Base-by-base conservation (phyloP, 2,888 invertebrate genomes). In the Philereme transversata region DNA sequence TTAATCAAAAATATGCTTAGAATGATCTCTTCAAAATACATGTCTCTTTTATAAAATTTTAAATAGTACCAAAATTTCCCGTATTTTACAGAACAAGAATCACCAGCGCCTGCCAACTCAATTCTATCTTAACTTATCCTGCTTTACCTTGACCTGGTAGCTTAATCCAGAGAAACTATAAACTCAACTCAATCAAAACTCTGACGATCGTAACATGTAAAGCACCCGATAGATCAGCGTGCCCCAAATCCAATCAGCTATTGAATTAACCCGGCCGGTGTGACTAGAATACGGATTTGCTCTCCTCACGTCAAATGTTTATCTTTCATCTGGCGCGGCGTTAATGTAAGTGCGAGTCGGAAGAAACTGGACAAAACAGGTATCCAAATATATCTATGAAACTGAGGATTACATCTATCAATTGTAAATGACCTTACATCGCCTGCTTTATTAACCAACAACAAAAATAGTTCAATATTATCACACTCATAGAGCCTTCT, bases 201-300 rank as follows among this genome's bases (percentile, higher is more conserved):
- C 48, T 36, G 7, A 48, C 61, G 50, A 74, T 79, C 87, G 86
- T 77, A 65, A 68, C 69, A 62, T 83, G 74, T 87, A 87, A 88
- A 86, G 73, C 71, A 73, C 69, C 75, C 72, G 75, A 74, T 78
- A 84, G 87, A 87, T 86, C 87, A 84, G 83, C 83, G 83, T 83
- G 84, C 82, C 88, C 88, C 89, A 90, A 92, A 91, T 91, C 91
- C 91, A 91, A 91, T 92, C 91, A 91, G 88, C 90, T 89, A 90
- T 91, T 90, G 90, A 91, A 92, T 91, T 91, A 91, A 88, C 90
- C 86, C 86, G 80, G 86, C 82, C 88, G 82, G 86, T 90, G 90
- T 90, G 91, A 91, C 89, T 87, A 80, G 91, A 91, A 92, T 92
- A 91, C 90, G 87, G 87, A 92, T 89, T 87, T 86, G 81, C 82